Evolutionary conservation across 2,888 invertebrate genomes (phyloP), one percentile per base, ranked within the genome.

Genomic region (Macrostomum cliftonense): DNA sequence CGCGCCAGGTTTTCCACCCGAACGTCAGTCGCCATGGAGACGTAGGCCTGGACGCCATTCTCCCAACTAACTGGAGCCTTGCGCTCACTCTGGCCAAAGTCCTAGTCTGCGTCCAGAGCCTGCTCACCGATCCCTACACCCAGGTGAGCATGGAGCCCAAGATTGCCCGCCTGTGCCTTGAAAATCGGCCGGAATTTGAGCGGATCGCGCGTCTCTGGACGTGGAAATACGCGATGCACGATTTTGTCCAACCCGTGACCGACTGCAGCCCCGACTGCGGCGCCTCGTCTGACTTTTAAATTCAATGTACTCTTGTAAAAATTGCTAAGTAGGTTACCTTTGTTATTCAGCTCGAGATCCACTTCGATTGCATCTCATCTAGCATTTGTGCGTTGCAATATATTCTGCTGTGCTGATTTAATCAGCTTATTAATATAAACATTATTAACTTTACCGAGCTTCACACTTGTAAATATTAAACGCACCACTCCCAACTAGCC

Each of bases 21-120:
- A 91, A 91, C 73, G 82, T 91, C 49, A 87, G 86, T 2, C 77
- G 88, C 1, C 89, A 91, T 70, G 89, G 89, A 2, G 88, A 89
- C 71, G 85, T 91, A 45, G 89, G 91, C 51, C 82, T 91, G 55
- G 89, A 91, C 73, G 86, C 85, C 12, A 85, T 91, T 58, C 83
- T 85, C 61, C 84, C 28, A 28, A 28, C 87, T 72, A 91, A 91
- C 73, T 91, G 89, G 89, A 86, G 86, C n/a, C 73, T 88, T 53
- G 88, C 87, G 1, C 73, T 89, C 55, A 88, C 88, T 40, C 80
- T 89, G 63, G 82, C 83, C 56, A 89, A 73, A 61, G 68, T 73
- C 20, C 57, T 70, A n/a, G 65, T 70, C 28, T 66, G 66, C 49
- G 65, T 70, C 20, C 68, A 69, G 59, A 65, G 65, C 1, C 56